Base-by-base conservation (phyloP, 37 sponge, comb jelly and placozoan genomes). In the Dysidea cf. avara region DNA sequence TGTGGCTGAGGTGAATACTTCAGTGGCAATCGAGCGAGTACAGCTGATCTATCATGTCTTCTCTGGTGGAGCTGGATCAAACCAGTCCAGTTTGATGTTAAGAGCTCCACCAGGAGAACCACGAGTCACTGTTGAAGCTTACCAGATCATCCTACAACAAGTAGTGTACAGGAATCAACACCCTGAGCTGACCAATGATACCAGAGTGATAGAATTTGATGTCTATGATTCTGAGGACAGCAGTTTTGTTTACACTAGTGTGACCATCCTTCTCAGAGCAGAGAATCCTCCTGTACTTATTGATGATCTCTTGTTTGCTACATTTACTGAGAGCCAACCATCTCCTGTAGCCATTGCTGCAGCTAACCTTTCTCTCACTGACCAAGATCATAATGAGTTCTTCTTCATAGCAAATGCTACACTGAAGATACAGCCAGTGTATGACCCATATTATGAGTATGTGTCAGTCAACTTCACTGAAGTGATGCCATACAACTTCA, bases 331-430 rank as follows among this genome's bases (percentile, higher is more conserved):
- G 40, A 82, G 64, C 3, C 54, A 55, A 0, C 21, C 55, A 0
- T 54, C 47, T 32, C 83, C 82, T 12, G 71, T 83, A 14, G 54
- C 87, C 33, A 39, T 86, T 28, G 70, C 62, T 18, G 70, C 88
- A 3, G 56, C 57, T 13, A 56, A 75, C 35, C 84, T 90, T 16
- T 76, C 78, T 17, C 78, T 94, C 14, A 73, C 80, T 20, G 95
- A 94, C 54, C 20, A 49, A 6, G 95, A 94, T 40, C 90, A 94
- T 61, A 94, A 90, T 25, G 87, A 83, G 28, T 94, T 56, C 80
- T 94, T 90, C 69, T 75, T 58, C 53, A 94, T 94, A 30, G 55
- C 62, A 25, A 66, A 67, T 35, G 87, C 82, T 39, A 80, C 63
- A 2, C 56, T 90, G 40, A 11, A n/a, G n/a, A 48, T 90, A 25